These are phyloP conservation scores for Melikaiella ostensackeni DNA, from an alignment of 2,888 invertebrate genomes.

Conservation along the genomic window DNA sequence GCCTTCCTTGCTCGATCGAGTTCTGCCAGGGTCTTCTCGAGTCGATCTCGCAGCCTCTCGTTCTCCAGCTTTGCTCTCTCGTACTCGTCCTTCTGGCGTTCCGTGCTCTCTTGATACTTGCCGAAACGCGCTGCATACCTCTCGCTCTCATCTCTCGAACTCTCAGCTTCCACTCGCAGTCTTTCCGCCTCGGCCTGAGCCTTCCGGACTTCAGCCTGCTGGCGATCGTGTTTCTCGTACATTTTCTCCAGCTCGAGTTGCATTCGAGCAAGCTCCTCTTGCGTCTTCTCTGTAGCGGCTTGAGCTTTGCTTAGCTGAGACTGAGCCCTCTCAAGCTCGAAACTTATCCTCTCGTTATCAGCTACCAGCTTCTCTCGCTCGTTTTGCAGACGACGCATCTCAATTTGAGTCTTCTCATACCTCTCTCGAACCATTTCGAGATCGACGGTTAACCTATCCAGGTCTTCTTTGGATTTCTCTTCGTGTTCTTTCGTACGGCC, in stretches of 20 bases:
- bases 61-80: slow-evolving; percentile 88
- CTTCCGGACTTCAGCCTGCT: slow-evolving; percentile 88
- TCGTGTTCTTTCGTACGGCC: slow-evolving; percentile 92
- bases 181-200: slow-evolving; percentile 88
- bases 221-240: slow-evolving; percentile 93
- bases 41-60: slow-evolving; percentile 87
- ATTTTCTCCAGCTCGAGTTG: slow-evolving; percentile 93
- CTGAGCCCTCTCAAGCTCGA: slow-evolving; percentile 91
- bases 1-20: slow-evolving; percentile 86
- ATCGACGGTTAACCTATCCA: slow-evolving; percentile 87
- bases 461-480: slow-evolving; percentile 92
- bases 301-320: slow-evolving; percentile 91
- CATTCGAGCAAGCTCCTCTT: slow-evolving; percentile 92
- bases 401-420: slow-evolving; percentile 92
- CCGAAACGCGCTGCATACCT: slow-evolving; percentile 85
- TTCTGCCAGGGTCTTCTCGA: slow-evolving; percentile 90
- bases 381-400: slow-evolving; percentile 88
- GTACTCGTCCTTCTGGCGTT: slow-evolving; percentile 85
- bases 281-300: slow-evolving; percentile 91
- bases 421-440: slow-evolving; percentile 92
- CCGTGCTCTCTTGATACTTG: slow-evolving; percentile 86
- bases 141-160: slow-evolving; percentile 88
- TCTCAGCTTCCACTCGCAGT: slow-evolving; percentile 85
- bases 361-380: slow-evolving; percentile 92
- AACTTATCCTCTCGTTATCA: slow-evolving; percentile 90